phyloP scores from a whole-genome alignment of 2,113 vertebrate genomes.

The Heptranchias perlo region DNA sequence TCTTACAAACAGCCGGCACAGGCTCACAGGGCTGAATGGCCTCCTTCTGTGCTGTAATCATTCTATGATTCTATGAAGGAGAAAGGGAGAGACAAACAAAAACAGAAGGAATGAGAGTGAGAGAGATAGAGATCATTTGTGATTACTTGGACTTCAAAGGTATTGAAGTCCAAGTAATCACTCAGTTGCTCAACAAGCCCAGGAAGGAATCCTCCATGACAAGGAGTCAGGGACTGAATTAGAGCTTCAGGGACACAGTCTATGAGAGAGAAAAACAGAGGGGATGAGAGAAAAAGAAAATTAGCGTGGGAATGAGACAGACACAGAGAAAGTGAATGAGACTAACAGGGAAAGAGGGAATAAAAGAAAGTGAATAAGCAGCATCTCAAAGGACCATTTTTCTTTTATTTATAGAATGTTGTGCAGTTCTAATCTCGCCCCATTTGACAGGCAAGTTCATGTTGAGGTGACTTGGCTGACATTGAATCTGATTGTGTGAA shows the following conservation, averaged over 20 bases:
- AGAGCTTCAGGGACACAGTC: not conserved
- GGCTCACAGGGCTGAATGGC: too few relatives aligned
- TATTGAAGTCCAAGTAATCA: not conserved
- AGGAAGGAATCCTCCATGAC: not conserved
- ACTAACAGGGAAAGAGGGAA: not conserved
- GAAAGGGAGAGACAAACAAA: not conserved
- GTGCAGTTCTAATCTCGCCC: not conserved
- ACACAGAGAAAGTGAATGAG: not conserved
- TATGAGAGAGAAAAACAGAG: not conserved
- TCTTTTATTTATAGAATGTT: not conserved
- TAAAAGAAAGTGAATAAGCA: not conserved
- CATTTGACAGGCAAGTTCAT: not conserved
- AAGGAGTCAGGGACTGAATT: not conserved
- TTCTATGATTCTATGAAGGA: too few relatives aligned
- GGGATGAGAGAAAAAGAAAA: not conserved
- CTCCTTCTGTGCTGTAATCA: too few relatives aligned
- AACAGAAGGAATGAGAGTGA: not conserved
- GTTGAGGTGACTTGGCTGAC: not conserved
- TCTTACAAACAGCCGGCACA: too few relatives aligned
- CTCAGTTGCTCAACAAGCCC: not conserved
- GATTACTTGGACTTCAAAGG: not conserved
- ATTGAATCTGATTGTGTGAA: slow-evolving; percentile 12
- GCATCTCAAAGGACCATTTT: not conserved
- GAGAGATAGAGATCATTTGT: not conserved
- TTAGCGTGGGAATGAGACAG: too few relatives aligned